Evolutionary conservation across 2,797 vertebrate species (phyloP), one percentile per base, ranked within the genome.

Genomic region (Labroides dimidiatus): DNA sequence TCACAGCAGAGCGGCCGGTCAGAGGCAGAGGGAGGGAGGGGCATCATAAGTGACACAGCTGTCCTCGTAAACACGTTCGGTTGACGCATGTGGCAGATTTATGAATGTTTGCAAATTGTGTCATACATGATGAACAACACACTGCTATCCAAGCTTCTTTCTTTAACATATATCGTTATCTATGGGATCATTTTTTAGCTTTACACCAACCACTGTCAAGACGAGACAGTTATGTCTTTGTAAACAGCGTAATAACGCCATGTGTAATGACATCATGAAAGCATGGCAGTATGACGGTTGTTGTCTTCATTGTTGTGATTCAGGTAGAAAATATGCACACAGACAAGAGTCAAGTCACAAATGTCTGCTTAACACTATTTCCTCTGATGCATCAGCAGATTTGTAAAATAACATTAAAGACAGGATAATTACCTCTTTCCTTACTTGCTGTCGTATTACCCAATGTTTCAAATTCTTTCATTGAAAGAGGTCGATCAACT

Each of bases 21-120:
- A 12, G 54, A 41, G 59, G 63, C 43, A 33, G 33, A 50, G n/a
- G 19, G 20, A 14, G 59, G 39, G 10, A 58, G 42, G 62, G 79
- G 66, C 66, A 10, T 58, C 51, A 17, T 60, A 72, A 64, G 75
- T 45, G 62, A 73, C 62, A 81, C 89, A 87, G 88, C 86, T 90
- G 90, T 86, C 77, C 75, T 64, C 48, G 56, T 60, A 62, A 78
- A 72, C 78, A 60, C 55, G 53, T 8, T 23, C 53, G 24, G 68
- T 16, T 49, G 56, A 69, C 59, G 30, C 57, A 73, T 44, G 72
- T 12, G 42, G 51, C 9, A 27, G 60, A 70, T 4, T 17, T 24
- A 67, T 50, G 20, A 2, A 45, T 48, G 37, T 52, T 55, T 53
- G 10, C 44, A 60, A 63, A 75, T 27, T 50, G 56, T 36, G 66